Evolutionary conservation across 2,797 vertebrate species (phyloP).

Genomic region (Parotocinclus haroldoi): DNA sequence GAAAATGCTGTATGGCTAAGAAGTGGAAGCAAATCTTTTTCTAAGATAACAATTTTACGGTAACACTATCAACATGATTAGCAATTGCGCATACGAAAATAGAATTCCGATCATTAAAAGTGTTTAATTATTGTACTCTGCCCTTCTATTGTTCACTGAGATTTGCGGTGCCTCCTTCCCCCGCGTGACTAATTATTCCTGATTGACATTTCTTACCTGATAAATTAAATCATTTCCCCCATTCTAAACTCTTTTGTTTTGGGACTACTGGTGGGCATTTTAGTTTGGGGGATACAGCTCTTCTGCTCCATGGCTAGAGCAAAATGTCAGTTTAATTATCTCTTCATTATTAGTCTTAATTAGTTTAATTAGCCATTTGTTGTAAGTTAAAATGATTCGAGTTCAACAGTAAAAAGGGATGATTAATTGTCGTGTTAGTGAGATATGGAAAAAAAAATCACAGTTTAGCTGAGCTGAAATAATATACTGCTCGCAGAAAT

Average conservation of each 20-base stretch:
- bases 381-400: slow-evolving; percentile 62
- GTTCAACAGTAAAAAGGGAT: slow-evolving; percentile 54
- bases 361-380: slow-evolving; percentile 57
- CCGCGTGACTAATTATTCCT: slow-evolving; percentile 59
- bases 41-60: slow-evolving; percentile 68
- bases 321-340: slow-evolving; percentile 53
- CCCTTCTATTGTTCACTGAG: slow-evolving; percentile 54
- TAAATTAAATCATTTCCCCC: slow-evolving; percentile 62
- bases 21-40: slow-evolving; percentile 68
- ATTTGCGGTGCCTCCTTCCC: slow-evolving; percentile 16
- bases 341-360: slow-evolving; percentile 55
- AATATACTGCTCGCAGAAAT: too few relatives aligned
- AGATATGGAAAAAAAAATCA: too few relatives aligned
- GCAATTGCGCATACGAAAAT: slow-evolving; percentile 67
- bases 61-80: slow-evolving; percentile 73
- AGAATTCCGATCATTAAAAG: slow-evolving; percentile 63
- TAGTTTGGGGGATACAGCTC: slow-evolving; percentile 13
- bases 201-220: slow-evolving; percentile 57
- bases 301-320: slow-evolving; percentile 53
- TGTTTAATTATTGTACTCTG: slow-evolving; percentile 42
- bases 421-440: slow-evolving; percentile 41
- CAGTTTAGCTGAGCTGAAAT: slow-evolving; percentile 21
- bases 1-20: slow-evolving; percentile 64
- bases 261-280: slow-evolving; percentile 46
- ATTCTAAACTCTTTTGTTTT: slow-evolving; percentile 62